phyloP scores from a whole-genome alignment of 1,140 invertebrate species.

The Pogonomyrmex barbatus region DNA sequence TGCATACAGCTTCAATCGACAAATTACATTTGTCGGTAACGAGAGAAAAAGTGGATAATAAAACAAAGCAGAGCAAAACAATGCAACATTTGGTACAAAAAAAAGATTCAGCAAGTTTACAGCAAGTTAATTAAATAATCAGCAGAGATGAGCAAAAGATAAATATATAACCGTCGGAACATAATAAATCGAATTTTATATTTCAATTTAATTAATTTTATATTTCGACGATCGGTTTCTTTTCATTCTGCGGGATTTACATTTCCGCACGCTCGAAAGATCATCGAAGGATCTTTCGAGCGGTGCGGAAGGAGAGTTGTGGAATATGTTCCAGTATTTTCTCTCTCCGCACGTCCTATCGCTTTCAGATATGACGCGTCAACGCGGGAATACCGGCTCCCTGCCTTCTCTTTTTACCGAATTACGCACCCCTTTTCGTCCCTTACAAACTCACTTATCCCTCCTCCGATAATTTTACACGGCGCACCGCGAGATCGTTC shows the following conservation, averaged over 20 bases:
- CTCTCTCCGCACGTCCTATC: not conserved
- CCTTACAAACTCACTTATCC: not conserved
- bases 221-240: not conserved
- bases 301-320: too few relatives aligned
- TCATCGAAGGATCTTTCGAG: not conserved
- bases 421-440: not conserved
- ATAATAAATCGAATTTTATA: not conserved
- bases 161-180: not conserved
- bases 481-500: conserved; percentile 17
- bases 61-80: not conserved
- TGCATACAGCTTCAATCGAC: not conserved
- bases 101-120: not conserved
- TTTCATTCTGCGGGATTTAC: not conserved
- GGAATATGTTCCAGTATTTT: not conserved
- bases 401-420: not conserved
- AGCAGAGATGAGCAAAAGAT: not conserved
- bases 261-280: not conserved
- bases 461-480: conserved; percentile 23
- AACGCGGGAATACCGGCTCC: not conserved
- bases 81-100: not conserved
- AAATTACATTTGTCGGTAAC: not conserved
- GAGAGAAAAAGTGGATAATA: not conserved
- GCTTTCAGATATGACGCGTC: not conserved
- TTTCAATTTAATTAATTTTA: not conserved
- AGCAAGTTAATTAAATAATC: not conserved